phyloP scores from a whole-genome alignment of 2,797 vertebrate species.

The Diplodus sargus region DNA sequence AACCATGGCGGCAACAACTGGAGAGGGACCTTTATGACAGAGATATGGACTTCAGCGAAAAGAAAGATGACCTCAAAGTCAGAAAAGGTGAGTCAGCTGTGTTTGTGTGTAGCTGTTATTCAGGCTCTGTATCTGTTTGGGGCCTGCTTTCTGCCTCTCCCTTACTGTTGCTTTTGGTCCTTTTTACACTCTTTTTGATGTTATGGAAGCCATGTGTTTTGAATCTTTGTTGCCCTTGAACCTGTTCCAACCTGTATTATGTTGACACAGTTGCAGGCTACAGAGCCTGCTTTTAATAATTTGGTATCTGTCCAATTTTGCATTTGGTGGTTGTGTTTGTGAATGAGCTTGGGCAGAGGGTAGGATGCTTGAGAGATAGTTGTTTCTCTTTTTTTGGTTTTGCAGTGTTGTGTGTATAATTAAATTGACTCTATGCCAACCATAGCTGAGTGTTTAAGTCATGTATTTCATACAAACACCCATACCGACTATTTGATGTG shows the following conservation, averaged over 20 bases:
- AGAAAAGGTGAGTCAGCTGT: background rate
- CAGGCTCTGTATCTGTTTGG: background rate
- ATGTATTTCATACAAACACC: conserved; percentile 11
- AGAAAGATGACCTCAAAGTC: background rate
- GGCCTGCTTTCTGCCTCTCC: background rate
- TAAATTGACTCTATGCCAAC: background rate
- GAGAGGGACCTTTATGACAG: background rate
- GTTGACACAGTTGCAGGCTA: background rate
- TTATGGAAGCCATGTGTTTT: background rate
- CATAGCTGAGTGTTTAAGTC: background rate
- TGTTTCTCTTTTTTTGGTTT: background rate
- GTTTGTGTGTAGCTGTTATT: background rate
- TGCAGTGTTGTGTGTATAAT: background rate
- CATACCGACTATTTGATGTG: background rate
- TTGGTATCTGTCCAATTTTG: background rate
- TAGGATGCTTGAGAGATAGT: background rate
- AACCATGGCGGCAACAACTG: background rate
- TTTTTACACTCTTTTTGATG: background rate
- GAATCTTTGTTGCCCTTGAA: background rate
- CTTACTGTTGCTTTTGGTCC: background rate
- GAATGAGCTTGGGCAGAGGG: background rate
- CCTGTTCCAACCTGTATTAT: background rate
- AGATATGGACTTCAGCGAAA: background rate
- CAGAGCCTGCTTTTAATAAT: background rate
- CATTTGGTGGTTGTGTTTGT: background rate